phyloP scores from a whole-genome alignment of 1,140 invertebrate genomes.

The Atopsyche davidsoni region DNA sequence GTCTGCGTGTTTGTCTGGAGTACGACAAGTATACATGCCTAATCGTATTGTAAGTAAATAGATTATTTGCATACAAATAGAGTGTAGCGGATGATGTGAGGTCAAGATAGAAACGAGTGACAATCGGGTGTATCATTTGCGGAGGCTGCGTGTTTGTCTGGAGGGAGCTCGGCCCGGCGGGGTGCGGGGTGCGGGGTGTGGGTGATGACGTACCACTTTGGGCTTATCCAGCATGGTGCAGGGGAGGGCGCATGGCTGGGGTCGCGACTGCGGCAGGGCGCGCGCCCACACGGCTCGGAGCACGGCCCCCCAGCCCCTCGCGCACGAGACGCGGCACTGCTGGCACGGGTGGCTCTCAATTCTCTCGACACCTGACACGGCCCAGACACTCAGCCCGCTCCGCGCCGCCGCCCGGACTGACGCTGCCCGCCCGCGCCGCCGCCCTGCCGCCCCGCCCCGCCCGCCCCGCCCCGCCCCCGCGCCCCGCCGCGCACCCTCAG shows the following conservation, averaged over 20 bases:
- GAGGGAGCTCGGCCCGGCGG: too few species aligned
- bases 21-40: too few species aligned
- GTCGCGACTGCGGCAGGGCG: slow-evolving; percentile 2
- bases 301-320: slow-evolving; percentile 17
- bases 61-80: too few species aligned
- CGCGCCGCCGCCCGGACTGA: neutral
- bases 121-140: too few species aligned
- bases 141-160: too few species aligned
- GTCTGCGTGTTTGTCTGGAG: too few species aligned
- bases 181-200: neutral
- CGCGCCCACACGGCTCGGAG: slow-evolving; percentile 16
- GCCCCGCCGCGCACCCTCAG: too few species aligned
- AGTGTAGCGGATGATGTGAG: too few species aligned
- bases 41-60: too few species aligned
- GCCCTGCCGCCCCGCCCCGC: neutral
- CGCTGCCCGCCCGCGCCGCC: neutral
- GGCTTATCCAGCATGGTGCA: slow-evolving; percentile 29
- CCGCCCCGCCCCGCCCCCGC: neutral
- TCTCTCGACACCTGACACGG: neutral
- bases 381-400: neutral
- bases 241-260: slow-evolving; percentile 8
- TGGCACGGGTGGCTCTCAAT: slow-evolving; percentile 8
- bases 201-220: slow-evolving; percentile 24
- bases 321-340: slow-evolving; percentile 17
- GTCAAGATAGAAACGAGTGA: neutral